Base-by-base conservation (phyloP, 2,113 vertebrate species). In the Pantherophis guttatus region DNA sequence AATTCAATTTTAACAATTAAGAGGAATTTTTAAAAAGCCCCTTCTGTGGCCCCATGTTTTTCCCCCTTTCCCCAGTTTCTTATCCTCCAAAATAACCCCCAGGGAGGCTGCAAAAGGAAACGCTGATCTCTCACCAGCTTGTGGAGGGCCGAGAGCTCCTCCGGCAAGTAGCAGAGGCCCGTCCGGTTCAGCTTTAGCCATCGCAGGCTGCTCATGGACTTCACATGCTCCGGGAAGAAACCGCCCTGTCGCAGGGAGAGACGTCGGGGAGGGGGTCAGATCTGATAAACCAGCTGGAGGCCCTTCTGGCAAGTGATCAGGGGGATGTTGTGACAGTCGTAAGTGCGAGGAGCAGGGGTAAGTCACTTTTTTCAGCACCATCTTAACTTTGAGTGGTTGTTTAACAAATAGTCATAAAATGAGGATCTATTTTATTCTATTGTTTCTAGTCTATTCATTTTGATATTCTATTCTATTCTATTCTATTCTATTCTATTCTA, bases 131-230 rank as follows among this genome's bases (percentile, higher is more conserved):
- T 99, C 96, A 99, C 99, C 99, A 99, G 97, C 96, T 99, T 99
- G 97, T 99, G 99, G 91, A 99, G 98, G 91, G 99, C 98, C 0
- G 98, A 98, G 48, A 99, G 97, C 96, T 99, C 99, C 97, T 99
- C 99, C 0, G 99, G 99, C 94, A 99, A 98, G 97, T 99, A 99
- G 95, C 99, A 99, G 93, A 99, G 98, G 48, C 99, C 99, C 0
- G 99, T 99, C 94, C 96, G 98, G 98, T 99, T 99, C 93, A 99
- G 98, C 93, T 99, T 99, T 97, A 99, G 98, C 99, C 99, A 99
- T 96, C 99, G 98, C 94, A 99, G 97, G 93, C 99, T 99, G 95
- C 98, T 99, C 99, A 99, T 99, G 1, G 98, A 98, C 97, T 98
- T 99, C 91, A 99, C 98, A 3, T 99, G 98, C 95, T 99, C 99